Conservation (phyloP, 2,797 vertebrate species). For the Trachops cirrhosus region DNA sequence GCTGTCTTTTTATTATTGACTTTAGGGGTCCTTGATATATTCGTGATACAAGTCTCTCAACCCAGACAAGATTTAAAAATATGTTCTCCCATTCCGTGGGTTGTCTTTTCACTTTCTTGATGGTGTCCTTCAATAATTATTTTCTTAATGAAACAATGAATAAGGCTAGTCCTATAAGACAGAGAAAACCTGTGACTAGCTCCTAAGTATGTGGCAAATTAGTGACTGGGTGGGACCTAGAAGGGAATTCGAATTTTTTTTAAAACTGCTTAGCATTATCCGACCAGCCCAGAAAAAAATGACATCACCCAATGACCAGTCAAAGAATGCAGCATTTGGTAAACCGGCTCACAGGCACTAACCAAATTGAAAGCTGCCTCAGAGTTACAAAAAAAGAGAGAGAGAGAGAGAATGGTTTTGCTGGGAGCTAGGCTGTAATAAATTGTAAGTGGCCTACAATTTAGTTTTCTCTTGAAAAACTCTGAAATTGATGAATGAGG, state of each 20-base stretch:
- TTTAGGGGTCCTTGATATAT: not conserved
- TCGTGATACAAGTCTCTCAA: not conserved
- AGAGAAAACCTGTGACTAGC: not conserved
- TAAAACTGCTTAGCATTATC: not conserved
- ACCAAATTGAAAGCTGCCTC: conserved; percentile 9
- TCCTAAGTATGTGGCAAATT: not conserved
- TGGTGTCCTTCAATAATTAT: not conserved
- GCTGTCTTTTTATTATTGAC: not conserved
- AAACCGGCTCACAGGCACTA: not conserved
- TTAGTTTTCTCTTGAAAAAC: conserved; percentile 44
- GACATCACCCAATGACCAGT: not conserved
- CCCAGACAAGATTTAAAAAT: not conserved
- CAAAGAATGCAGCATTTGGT: not conserved
- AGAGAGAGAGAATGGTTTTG: not conserved
- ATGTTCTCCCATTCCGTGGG: not conserved
- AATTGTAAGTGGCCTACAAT: conserved; percentile 40
- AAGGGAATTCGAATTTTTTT: not conserved
- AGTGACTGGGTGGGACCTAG: not conserved
- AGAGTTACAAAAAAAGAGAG: not conserved
- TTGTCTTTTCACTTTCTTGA: conserved; percentile 30
- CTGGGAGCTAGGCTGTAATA: conserved; percentile 22
- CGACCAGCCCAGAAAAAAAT: not conserved
- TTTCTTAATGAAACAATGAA: conserved; percentile 32
- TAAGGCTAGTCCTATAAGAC: not conserved
- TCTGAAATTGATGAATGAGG: conserved; percentile 44